Conservation (phyloP, 2,888 invertebrate genomes). For the Sicus ferrugineus region DNA sequence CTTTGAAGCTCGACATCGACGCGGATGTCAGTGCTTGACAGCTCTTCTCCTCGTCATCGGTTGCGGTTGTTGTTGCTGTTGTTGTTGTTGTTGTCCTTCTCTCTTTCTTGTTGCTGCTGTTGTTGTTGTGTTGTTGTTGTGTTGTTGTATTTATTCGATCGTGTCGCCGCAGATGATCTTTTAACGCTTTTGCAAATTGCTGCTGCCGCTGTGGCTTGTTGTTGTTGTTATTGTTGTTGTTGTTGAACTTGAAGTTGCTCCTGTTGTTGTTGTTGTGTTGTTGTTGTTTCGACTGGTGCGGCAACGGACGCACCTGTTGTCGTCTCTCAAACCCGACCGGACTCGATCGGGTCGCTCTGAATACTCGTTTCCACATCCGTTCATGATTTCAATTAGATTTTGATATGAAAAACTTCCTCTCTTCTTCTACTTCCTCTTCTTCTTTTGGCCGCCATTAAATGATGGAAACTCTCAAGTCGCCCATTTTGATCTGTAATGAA, state of each 20-base stretch:
- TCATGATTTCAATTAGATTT: too few species aligned
- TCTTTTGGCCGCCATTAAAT: too few species aligned
- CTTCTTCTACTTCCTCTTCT: too few species aligned
- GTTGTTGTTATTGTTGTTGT: conserved; percentile 2
- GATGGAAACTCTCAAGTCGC: too few species aligned
- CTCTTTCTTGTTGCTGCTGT: not conserved
- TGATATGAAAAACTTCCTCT: too few species aligned
- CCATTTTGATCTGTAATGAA: too few species aligned
- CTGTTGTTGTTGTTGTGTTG: not conserved
- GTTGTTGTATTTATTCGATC: conserved; percentile 5
- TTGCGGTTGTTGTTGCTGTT: not conserved
- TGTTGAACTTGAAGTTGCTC: not conserved
- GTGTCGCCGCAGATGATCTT: conserved; percentile 36
- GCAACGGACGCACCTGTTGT: too few species aligned
- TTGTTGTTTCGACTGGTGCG: too few species aligned
- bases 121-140: conserved; percentile 15
- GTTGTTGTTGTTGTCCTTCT: not conserved
- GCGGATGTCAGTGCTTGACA: not conserved
- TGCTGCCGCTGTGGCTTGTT: not conserved
- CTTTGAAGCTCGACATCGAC: not conserved
- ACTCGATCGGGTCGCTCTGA: too few species aligned
- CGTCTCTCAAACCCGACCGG: too few species aligned
- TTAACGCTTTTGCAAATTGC: conserved; percentile 53
- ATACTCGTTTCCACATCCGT: too few species aligned
- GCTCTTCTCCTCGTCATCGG: not conserved